These are phyloP conservation scores for Rhagophthalmus giganteus DNA, from an alignment of 2,888 invertebrate genomes.

Conservation along the genomic window DNA sequence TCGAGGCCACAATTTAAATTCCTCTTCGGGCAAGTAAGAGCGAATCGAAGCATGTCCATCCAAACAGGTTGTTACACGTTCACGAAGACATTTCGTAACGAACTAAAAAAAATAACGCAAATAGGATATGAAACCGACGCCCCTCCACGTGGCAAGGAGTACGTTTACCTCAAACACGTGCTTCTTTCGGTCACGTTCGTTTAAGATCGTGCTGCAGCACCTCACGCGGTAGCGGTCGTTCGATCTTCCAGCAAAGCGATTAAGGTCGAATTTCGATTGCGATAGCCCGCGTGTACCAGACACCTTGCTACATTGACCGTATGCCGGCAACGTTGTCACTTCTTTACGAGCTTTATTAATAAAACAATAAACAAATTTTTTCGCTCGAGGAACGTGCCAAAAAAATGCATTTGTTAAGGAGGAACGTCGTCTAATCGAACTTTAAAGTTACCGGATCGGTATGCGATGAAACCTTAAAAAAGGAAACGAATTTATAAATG, in stretches of 20 bases:
- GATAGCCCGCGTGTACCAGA: slow-evolving; percentile 36
- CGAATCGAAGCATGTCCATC: slow-evolving; percentile 19
- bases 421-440: too few species aligned
- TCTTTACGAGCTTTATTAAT: slow-evolving; percentile 13
- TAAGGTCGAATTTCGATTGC: slow-evolving; percentile 34
- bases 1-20: slow-evolving; percentile 2
- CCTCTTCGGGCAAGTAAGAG: slow-evolving; percentile 26
- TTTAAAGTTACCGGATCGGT: too few species aligned
- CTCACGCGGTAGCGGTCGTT: slow-evolving; percentile 32
- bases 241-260: slow-evolving; percentile 4
- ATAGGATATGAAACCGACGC: slow-evolving; percentile 28
- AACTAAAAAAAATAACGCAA: slow-evolving; percentile 21
- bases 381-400: not conserved
- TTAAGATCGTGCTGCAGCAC: slow-evolving; percentile 30
- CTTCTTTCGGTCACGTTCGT: slow-evolving; percentile 38
- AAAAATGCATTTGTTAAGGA: too few species aligned
- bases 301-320: slow-evolving; percentile 44
- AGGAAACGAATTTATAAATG: too few species aligned
- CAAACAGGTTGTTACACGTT: slow-evolving; percentile 11
- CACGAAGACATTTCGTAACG: slow-evolving; percentile 6
- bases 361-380: slow-evolving; percentile 11
- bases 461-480: too few species aligned
- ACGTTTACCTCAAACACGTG: slow-evolving; percentile 41
- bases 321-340: slow-evolving; percentile 21
- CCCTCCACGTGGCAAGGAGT: slow-evolving; percentile 42